Percentiles rank a stretch among this genome's conserved stretches.
phyloP scores from a whole-genome alignment of 2,797 vertebrate species.

The Microhierax caerulescens region DNA sequence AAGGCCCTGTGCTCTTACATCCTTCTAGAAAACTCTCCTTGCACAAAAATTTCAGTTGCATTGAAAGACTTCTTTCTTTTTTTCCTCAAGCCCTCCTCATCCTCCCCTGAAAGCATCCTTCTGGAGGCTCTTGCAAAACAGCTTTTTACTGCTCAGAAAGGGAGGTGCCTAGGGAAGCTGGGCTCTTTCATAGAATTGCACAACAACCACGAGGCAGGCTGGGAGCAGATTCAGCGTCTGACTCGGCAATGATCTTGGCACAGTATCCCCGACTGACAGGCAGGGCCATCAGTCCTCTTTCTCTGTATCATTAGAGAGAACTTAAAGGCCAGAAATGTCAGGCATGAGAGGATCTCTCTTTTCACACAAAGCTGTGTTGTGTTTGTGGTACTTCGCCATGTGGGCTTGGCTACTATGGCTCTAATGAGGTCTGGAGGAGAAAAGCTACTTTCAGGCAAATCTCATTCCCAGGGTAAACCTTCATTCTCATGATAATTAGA shows the following conservation, averaged over 20 bases:
- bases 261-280: too few relatives aligned
- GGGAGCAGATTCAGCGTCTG: background rate
- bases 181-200: too few relatives aligned
- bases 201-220: background rate
- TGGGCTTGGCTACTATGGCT: background rate
- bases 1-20: background rate
- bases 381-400: background rate
- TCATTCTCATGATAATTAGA: background rate
- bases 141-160: background rate
- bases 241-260: background rate
- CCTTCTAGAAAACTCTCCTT: background rate
- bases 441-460: background rate
- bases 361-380: background rate
- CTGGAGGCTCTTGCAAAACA: background rate
- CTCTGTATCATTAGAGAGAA: background rate
- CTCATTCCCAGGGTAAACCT: background rate
- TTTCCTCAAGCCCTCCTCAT: background rate
- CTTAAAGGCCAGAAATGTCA: background rate
- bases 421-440: background rate
- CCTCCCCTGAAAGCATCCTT: background rate
- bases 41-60: background rate
- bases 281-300: background rate
- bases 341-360: background rate
- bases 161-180: background rate
- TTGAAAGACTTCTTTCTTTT: accelerated